A percentile compares a stretch with the other conserved stretches of the same genome.
Conservation (phyloP, 1,140 invertebrate species). For the Carposina sasakii region DNA sequence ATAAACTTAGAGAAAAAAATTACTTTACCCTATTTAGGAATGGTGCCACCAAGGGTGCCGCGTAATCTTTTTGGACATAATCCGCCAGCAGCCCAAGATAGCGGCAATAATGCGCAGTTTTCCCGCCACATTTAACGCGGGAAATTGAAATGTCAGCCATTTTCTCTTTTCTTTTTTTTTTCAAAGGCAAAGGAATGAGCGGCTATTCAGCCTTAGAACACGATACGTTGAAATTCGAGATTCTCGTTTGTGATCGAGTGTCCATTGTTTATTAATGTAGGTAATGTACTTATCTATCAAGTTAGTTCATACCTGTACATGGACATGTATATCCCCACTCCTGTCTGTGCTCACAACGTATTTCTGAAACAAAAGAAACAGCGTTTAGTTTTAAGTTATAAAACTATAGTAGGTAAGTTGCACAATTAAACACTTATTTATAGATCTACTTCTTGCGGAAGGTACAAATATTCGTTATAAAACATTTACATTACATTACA, state of each 20-base stretch:
- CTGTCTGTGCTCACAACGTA: conserved; percentile 81
- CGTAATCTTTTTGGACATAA: no score
- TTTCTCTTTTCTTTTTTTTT: conserved; percentile 2
- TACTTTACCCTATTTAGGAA: no score
- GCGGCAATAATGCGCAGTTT: conserved; percentile 11
- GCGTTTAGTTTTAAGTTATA: conserved; percentile 11
- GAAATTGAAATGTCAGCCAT: conserved; percentile 22
- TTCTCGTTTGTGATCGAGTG: background rate
- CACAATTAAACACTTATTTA: no score
- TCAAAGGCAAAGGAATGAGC: background rate
- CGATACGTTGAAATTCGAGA: background rate
- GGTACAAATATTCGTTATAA: no score
- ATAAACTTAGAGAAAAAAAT: no score
- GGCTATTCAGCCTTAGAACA: background rate
- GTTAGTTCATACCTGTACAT: conserved; percentile 80
- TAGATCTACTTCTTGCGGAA: no score
- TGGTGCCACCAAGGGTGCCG: no score
- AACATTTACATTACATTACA: no score
- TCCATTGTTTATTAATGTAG: background rate
- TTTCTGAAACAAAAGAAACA: conserved; percentile 75
- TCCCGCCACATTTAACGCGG: conserved; percentile 6
- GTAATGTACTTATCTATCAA: conserved; percentile 1
- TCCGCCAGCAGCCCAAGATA: conserved; percentile 14
- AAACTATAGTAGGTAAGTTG: background rate
- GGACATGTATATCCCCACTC: conserved; percentile 78